Percentiles rank a stretch among this genome's conserved stretches.
Conservation (phyloP, 1,140 invertebrate species). For the Spodoptera frugiperda region DNA sequence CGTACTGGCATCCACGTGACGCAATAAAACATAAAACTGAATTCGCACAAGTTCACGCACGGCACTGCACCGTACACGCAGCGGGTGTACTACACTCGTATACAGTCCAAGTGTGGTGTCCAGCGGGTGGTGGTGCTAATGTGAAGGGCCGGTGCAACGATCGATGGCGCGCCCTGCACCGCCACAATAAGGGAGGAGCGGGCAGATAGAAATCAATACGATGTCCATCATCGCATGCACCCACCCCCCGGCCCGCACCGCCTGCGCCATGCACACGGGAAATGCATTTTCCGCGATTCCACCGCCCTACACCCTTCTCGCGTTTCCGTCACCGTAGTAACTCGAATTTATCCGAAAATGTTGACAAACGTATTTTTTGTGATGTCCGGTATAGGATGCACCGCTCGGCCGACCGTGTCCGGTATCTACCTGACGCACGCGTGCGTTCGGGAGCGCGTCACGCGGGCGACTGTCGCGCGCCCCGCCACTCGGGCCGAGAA, state of each 20-base stretch:
- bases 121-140: constrained; percentile 68
- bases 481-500: constrained; percentile 78
- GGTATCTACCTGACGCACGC: constrained; percentile 69
- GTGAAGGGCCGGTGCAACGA: constrained; percentile 79
- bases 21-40: constrained; percentile 54
- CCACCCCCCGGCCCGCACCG: constrained; percentile 68
- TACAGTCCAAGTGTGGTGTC: constrained; percentile 52
- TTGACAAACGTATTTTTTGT: constrained; percentile 59
- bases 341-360: constrained; percentile 56
- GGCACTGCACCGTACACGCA: constrained; percentile 58
- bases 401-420: constrained; percentile 65
- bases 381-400: constrained; percentile 74
- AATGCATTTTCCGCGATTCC: constrained; percentile 80
- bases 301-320: constrained; percentile 59
- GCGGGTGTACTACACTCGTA: not conserved
- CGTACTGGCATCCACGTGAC: constrained; percentile 60
- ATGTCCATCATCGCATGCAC: constrained; percentile 84
- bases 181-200: constrained; percentile 83
- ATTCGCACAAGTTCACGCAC: constrained; percentile 65
- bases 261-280: constrained; percentile 81
- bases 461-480: constrained; percentile 80
- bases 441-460: constrained; percentile 75
- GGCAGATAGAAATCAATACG: constrained; percentile 86
- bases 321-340: constrained; percentile 39
- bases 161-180: constrained; percentile 83